Conservation (phyloP, 2,113 vertebrate species). For the Sebastes schlegelii region DNA sequence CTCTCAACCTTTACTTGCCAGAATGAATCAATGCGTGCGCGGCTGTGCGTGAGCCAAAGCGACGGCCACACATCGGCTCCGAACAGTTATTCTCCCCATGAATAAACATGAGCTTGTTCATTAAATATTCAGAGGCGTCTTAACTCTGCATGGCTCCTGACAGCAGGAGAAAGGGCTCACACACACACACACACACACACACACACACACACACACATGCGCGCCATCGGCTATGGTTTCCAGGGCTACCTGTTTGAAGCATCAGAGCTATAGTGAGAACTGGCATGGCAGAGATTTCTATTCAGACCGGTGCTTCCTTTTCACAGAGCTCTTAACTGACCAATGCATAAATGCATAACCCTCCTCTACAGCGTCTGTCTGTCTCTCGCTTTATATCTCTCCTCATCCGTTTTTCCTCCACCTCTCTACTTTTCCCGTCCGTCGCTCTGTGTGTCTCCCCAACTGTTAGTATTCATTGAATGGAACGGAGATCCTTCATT, state of each 20-base stretch:
- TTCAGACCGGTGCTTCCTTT: conserved; percentile 63
- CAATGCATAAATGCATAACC: conserved; percentile 75
- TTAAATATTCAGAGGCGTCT: conserved; percentile 82
- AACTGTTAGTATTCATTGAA: conserved; percentile 69
- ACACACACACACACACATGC: conserved; percentile 22
- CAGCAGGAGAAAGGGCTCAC: conserved; percentile 81
- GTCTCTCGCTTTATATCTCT: conserved; percentile 52
- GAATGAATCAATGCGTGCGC: conserved; percentile 27
- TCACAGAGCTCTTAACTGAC: conserved; percentile 67
- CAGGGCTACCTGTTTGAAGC: conserved; percentile 76
- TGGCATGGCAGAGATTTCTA: conserved; percentile 71
- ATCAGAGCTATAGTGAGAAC: conserved; percentile 66
- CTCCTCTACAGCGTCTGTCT: conserved; percentile 41
- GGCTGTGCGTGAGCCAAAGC: conserved; percentile 12
- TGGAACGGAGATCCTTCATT: conserved; percentile 57
- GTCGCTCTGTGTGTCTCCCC: neutral
- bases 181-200: conserved; percentile 36
- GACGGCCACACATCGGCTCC: conserved; percentile 45
- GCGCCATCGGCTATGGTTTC: conserved; percentile 64
- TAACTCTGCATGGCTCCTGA: conserved; percentile 79
- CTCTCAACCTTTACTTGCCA: conserved; percentile 60
- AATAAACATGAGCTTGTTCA: conserved; percentile 81
- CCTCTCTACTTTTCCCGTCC: conserved; percentile 42
- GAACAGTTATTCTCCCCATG: conserved; percentile 72
- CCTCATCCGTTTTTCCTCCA: conserved; percentile 35